These are phyloP conservation scores for Phrixothrix hirtus DNA, from an alignment of 2,888 invertebrate species.

Conservation along the genomic window DNA sequence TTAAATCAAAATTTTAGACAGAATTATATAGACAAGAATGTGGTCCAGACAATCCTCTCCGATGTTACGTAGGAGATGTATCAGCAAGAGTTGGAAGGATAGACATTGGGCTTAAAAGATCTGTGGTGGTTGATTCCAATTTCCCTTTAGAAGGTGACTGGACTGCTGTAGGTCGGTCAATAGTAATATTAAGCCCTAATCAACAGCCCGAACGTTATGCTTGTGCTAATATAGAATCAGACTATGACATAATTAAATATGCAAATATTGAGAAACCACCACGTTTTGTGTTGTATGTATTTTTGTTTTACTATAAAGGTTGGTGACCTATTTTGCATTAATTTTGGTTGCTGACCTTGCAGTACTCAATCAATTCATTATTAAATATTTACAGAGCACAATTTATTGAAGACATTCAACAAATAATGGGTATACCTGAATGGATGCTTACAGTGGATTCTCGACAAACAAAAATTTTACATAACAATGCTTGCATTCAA, in stretches of 20 bases:
- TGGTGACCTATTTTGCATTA: no score
- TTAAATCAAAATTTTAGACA: conserved; percentile 59
- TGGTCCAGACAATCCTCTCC: conserved; percentile 80
- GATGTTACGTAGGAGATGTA: conserved; percentile 91
- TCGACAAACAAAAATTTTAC: conserved; percentile 75
- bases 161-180: conserved; percentile 80
- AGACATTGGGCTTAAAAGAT: conserved; percentile 74
- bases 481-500: conserved; percentile 80
- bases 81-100: conserved; percentile 84
- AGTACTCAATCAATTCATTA: no score
- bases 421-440: conserved; percentile 82
- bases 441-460: conserved; percentile 89
- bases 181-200: conserved; percentile 81
- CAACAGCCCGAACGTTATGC: conserved; percentile 74
- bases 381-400: conserved; percentile 67
- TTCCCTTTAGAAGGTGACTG: conserved; percentile 81
- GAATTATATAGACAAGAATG: conserved; percentile 87
- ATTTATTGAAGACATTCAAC: conserved; percentile 80
- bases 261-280: conserved; percentile 86
- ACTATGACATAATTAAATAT: conserved; percentile 88
- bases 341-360: no score
- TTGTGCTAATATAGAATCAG: conserved; percentile 90
- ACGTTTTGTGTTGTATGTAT: conserved; percentile 81
- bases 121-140: conserved; percentile 82
- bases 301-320: no score